These are phyloP conservation scores for Ganaspis brasiliensis DNA, from an alignment of 2,888 invertebrate species.

Conservation along the genomic window DNA sequence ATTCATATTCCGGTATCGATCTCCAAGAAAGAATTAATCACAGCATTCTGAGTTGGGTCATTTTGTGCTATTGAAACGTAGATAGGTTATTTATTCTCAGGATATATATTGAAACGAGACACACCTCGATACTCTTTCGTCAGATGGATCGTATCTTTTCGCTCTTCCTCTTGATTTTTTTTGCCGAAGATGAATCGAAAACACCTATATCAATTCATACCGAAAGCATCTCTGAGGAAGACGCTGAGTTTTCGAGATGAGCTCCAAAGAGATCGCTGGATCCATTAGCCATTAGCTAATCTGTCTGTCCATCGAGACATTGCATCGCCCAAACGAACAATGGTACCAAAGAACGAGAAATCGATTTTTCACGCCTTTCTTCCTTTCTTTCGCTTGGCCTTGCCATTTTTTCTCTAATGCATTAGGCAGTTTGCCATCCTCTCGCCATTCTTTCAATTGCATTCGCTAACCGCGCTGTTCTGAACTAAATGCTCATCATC, in stretches of 20 bases:
- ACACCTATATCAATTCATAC: constrained; percentile 46
- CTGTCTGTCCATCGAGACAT: constrained; percentile 66
- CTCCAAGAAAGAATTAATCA: constrained; percentile 21
- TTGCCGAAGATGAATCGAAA: constrained; percentile 41
- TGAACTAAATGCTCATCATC: background rate
- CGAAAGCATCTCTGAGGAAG: constrained; percentile 21
- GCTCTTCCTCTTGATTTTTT: constrained; percentile 45
- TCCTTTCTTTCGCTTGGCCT: background rate
- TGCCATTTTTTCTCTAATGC: constrained; percentile 31
- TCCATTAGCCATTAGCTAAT: constrained; percentile 74
- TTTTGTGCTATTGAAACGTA: constrained; percentile 36
- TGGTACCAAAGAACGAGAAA: constrained; percentile 64
- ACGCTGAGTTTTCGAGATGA: constrained; percentile 50
- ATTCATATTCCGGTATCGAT: constrained; percentile 23
- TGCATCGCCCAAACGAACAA: constrained; percentile 65
- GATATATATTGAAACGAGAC: constrained; percentile 32
- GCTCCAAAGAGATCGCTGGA: constrained; percentile 59
- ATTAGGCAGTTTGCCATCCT: constrained; percentile 21
- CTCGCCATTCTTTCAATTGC: constrained; percentile 14
- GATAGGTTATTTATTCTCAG: constrained; percentile 27
- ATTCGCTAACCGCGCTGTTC: background rate
- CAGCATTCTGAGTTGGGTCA: background rate
- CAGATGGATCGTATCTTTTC: constrained; percentile 43
- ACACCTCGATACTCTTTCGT: constrained; percentile 25
- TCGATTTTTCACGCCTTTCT: constrained; percentile 63